phyloP scores from a whole-genome alignment of 2,113 vertebrate genomes.

The Ranitomeya variabilis region DNA sequence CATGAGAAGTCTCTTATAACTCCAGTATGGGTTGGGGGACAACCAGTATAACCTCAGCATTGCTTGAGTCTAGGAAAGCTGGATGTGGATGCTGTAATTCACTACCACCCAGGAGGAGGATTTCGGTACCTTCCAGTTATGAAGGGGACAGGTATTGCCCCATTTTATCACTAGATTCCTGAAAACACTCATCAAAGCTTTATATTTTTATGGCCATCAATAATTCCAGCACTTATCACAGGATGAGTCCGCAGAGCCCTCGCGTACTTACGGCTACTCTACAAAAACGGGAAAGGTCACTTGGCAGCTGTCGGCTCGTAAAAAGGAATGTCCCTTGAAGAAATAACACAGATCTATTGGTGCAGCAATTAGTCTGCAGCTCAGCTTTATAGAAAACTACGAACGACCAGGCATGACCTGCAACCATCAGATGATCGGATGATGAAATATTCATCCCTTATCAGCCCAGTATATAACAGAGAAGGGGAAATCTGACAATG shows the following conservation, averaged over 20 bases:
- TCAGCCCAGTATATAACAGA: slow-evolving; percentile 61
- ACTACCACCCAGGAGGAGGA: background rate
- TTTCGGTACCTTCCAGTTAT: background rate
- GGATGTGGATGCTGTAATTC: too few species aligned
- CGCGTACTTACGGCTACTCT: background rate
- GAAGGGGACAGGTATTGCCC: background rate
- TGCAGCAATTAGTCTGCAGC: background rate
- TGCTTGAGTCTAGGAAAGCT: too few species aligned
- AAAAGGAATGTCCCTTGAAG: background rate
- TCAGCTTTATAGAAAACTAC: background rate
- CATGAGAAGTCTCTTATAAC: too few species aligned
- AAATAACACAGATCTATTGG: background rate
- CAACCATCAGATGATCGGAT: background rate
- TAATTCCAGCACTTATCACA: slow-evolving; percentile 1
- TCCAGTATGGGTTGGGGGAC: too few species aligned
- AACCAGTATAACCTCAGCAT: too few species aligned
- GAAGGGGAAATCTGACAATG: slow-evolving; percentile 80
- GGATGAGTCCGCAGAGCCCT: background rate
- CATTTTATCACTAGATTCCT: background rate
- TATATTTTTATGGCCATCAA: background rate
- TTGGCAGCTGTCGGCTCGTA: background rate
- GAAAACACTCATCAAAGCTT: background rate
- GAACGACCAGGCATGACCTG: background rate
- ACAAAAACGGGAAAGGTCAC: background rate
- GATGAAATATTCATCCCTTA: slow-evolving; percentile 59